These are phyloP conservation scores for Xylophagus ater DNA, from an alignment of 2,888 invertebrate genomes.

Conservation along the genomic window DNA sequence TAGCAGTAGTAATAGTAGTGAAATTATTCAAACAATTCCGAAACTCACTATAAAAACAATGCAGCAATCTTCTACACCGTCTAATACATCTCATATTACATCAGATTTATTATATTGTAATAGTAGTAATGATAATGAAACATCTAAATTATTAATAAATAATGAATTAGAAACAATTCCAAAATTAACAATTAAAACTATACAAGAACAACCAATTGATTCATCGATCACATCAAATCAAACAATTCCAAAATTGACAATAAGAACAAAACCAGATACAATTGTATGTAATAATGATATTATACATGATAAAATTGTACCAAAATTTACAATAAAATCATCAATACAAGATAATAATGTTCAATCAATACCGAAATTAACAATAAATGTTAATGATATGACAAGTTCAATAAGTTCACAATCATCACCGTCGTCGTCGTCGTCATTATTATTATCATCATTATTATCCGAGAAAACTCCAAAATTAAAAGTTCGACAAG, in stretches of 20 bases:
- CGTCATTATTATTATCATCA: conserved; percentile 31
- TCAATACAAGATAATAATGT: conserved; percentile 12
- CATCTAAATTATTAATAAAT: conserved; percentile 20
- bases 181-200: conserved; percentile 37
- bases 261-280: conserved; percentile 13
- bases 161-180: conserved; percentile 32
- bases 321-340: conserved; percentile 23
- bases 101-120: too few species aligned
- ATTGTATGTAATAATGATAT: not conserved
- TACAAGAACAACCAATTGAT: conserved; percentile 18
- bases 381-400: conserved; percentile 39
- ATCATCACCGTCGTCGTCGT: conserved; percentile 1
- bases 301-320: conserved; percentile 14
- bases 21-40: conserved; percentile 41
- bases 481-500: conserved; percentile 29
- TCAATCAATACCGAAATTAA: conserved; percentile 40
- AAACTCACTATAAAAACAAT: conserved; percentile 32
- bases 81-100: not conserved
- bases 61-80: conserved; percentile 1
- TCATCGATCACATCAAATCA: conserved; percentile 8
- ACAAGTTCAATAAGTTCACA: conserved; percentile 6
- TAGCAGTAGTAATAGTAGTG: conserved; percentile 36
- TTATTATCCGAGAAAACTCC: conserved; percentile 26
- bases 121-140: conserved; percentile 3
- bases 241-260: conserved; percentile 17